Percentiles rank a stretch among this genome's conserved stretches.
phyloP scores from a whole-genome alignment of 2,113 vertebrate species.

The Chloropsis cyanopogon region DNA sequence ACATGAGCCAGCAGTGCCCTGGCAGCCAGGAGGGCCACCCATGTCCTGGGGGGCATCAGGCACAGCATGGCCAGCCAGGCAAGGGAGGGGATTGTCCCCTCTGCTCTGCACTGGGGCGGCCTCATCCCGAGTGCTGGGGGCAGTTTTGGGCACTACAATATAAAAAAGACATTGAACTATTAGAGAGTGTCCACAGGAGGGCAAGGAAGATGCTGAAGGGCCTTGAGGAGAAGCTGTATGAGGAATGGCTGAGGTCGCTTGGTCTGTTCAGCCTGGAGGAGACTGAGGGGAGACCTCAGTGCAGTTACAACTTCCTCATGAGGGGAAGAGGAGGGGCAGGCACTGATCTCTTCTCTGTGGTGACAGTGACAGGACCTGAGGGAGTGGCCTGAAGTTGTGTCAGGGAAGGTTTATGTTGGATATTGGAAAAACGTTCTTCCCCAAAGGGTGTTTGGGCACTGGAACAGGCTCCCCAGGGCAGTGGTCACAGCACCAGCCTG shows the following conservation, averaged over 20 bases:
- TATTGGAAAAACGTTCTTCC: not conserved
- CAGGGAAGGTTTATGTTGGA: not conserved
- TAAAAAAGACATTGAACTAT: not conserved
- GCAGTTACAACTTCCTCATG: not conserved
- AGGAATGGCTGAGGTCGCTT: not conserved
- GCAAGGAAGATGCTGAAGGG: accelerated
- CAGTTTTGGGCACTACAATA: not conserved
- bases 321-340: not conserved
- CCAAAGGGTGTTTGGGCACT: not conserved
- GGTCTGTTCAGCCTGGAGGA: not conserved
- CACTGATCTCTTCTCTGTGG: not conserved
- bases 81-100: not conserved
- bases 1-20: not conserved
- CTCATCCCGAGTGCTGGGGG: not conserved
- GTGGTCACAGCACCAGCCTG: not conserved
- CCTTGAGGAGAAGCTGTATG: accelerated
- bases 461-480: not conserved
- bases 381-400: not conserved
- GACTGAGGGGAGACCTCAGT: not conserved
- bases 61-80: accelerated
- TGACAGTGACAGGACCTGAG: not conserved
- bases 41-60: not conserved
- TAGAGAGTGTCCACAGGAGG: not conserved
- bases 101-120: accelerated
- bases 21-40: not conserved